These are phyloP conservation scores for Euclidia mi DNA, from an alignment of 2,888 invertebrate genomes.

Conservation along the genomic window DNA sequence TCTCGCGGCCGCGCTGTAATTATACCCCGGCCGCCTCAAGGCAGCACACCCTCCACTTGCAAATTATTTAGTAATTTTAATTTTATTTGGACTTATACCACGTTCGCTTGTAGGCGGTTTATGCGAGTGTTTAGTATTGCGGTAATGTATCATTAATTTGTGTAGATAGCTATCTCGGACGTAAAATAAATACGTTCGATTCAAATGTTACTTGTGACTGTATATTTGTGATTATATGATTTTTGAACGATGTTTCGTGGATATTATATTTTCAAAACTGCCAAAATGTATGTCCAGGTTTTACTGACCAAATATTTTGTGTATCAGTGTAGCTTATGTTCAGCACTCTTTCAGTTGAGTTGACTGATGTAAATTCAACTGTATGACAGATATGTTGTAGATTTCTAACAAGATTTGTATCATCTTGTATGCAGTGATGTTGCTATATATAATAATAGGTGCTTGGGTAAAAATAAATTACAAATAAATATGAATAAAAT, in stretches of 20 bases:
- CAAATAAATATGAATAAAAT: conserved; percentile 80
- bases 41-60: conserved; percentile 76
- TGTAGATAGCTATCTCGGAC: conserved; percentile 50
- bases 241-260: conserved; percentile 2
- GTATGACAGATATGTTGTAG: no score
- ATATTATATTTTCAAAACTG: no score
- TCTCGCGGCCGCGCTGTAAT: conserved; percentile 80
- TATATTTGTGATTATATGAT: conserved; percentile 30
- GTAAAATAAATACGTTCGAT: conserved; percentile 53
- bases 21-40: conserved; percentile 81
- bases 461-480: conserved; percentile 47
- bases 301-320: no score
- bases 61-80: conserved; percentile 88
- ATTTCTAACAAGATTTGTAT: no score
- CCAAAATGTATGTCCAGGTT: no score
- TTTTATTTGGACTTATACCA: conserved; percentile 84
- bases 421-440: no score
- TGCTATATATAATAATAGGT: background rate
- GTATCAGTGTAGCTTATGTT: no score
- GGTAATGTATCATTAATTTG: conserved; percentile 62
- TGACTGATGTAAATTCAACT: no score
- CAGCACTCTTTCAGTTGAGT: no score
- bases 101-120: conserved; percentile 55
- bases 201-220: conserved; percentile 27
- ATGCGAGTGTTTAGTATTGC: conserved; percentile 72